phyloP scores from a whole-genome alignment of 1,140 invertebrate species.

The Conus ventricosus region DNA sequence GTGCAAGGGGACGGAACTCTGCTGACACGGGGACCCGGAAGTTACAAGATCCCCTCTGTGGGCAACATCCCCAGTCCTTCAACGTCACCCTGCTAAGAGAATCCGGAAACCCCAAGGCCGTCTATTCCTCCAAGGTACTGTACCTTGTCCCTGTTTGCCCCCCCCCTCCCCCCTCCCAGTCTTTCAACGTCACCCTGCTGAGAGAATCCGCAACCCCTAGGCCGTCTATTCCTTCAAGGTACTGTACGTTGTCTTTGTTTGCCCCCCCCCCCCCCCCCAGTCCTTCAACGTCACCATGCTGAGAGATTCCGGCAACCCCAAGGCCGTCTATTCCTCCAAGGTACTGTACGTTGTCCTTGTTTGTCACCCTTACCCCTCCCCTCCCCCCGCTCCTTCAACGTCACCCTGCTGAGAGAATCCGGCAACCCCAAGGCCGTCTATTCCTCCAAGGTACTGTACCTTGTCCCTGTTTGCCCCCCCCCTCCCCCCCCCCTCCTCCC shows the following conservation, averaged over 20 bases:
- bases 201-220: slow-evolving; percentile 89
- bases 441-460: no score
- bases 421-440: no score
- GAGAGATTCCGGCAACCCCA: no score
- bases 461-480: no score
- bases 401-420: no score
- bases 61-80: slow-evolving; percentile 90
- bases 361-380: no score
- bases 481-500: no score
- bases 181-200: slow-evolving; percentile 93
- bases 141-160: no score
- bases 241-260: neutral
- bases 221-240: slow-evolving; percentile 97
- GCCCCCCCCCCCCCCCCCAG: slow-evolving; percentile 76
- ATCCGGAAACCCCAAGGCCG: slow-evolving; percentile 88
- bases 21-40: slow-evolving; percentile 89
- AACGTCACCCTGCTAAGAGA: slow-evolving; percentile 93
- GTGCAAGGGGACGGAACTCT: slow-evolving; percentile 87
- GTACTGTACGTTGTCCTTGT: no score
- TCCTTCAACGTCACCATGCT: slow-evolving; percentile 94
- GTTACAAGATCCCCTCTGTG: slow-evolving; percentile 93
- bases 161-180: slow-evolving; percentile 77
- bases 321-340: no score
- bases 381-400: no score
- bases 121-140: slow-evolving; percentile 93